Evolutionary conservation across 2,888 invertebrate species (phyloP), one percentile per base, ranked within the genome.

Genomic region (Epistrophe eligans): DNA sequence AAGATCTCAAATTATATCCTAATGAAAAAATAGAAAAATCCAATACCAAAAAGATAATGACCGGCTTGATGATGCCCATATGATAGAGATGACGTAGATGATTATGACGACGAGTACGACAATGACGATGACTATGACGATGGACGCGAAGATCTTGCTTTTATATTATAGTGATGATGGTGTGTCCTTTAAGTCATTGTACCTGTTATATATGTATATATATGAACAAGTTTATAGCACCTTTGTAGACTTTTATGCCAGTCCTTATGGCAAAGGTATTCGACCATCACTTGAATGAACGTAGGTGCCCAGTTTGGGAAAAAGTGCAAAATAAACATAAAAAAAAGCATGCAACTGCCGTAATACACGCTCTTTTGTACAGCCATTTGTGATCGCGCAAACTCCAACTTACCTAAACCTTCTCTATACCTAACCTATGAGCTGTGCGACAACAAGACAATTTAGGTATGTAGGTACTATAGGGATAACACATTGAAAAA

Each of bases 191-290:
- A 19, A 79, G 71, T 83, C 19, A 58, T 45, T 74, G 85, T 77
- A 82, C 82, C 4, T n/a, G 7, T 7, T 50, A 17, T 9, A 19
- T 4, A 7, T 64, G 72, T 50, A 17, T 9, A 19, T 4, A 7
- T 64, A 76, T 50, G 66, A 83, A 87, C 87, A 57, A 79, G 83
- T 87, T 87, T 79, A 79, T 87, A 87, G 83, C 87, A 87, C 87
- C 87, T 87, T 77, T 79, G 76, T 57, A 76, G 38, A 58, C 60
- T 74, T 85, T 55, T 71, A 83, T 77, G 43, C 52, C 9, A 81
- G 70, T 43, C 73, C 67, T 72, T 66, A 79, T 79, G 52, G 50
- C 52, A 67, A 24, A 17, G 60, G 48, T 55, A 52, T 24, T 24
- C 24, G 24, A 76, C 76, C 17, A n/a, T n/a, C n/a, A 84, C 62